Evolutionary conservation across 2,888 invertebrate genomes (phyloP).

Genomic region (Achlya flavicornis): DNA sequence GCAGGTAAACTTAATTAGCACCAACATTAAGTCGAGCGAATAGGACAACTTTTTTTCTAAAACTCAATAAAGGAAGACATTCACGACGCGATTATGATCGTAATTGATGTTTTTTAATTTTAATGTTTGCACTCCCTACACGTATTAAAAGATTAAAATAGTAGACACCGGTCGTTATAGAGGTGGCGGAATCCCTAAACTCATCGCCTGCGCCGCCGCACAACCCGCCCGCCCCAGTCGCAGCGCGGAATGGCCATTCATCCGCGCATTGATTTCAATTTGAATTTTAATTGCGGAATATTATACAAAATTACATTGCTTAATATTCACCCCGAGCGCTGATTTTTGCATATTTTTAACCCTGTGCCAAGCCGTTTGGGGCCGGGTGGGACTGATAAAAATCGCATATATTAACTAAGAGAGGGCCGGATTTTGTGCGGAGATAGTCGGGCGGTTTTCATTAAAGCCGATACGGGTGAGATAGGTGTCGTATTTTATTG

Average conservation of each 20-base stretch:
- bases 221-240: conserved; percentile 9
- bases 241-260: conserved; percentile 53
- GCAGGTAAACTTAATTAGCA: conserved; percentile 21
- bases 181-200: conserved; percentile 10
- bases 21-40: conserved; percentile 2
- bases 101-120: conserved; percentile 17
- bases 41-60: conserved; percentile 2
- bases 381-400: conserved; percentile 67
- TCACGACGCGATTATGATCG: conserved; percentile 26
- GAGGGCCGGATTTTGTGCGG: conserved; percentile 53
- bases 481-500: conserved; percentile 71
- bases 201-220: background rate
- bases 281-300: conserved; percentile 84
- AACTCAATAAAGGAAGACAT: conserved; percentile 9
- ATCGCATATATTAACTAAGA: conserved; percentile 75
- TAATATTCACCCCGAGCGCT: conserved; percentile 80
- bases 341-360: conserved; percentile 83
- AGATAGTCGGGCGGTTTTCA: conserved; percentile 69
- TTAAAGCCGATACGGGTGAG: conserved; percentile 68
- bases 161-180: conserved; percentile 27
- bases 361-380: conserved; percentile 56
- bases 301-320: conserved; percentile 82
- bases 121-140: conserved; percentile 22
- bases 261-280: conserved; percentile 84
- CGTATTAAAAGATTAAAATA: conserved; percentile 36